These are phyloP conservation scores for Grapholita molesta DNA, from an alignment of 1,140 invertebrate species.

Conservation along the genomic window DNA sequence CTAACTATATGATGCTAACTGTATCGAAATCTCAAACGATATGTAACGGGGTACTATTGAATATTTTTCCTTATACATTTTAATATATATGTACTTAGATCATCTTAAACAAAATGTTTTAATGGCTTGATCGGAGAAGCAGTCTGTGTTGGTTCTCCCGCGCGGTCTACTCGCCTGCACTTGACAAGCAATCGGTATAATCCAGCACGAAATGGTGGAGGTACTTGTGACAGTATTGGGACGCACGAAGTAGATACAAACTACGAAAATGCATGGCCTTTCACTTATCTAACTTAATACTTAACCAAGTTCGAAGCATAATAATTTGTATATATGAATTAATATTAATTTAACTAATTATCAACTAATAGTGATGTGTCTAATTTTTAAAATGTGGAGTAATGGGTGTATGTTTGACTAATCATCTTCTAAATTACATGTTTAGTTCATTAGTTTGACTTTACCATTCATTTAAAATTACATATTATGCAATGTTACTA, in stretches of 20 bases:
- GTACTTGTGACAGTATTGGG: slow-evolving; percentile 26
- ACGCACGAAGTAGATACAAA: slow-evolving; percentile 5
- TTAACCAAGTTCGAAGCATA: not conserved
- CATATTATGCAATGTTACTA: slow-evolving; percentile 4
- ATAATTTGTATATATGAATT: not conserved
- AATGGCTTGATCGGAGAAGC: not conserved
- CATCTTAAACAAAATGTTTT: no score
- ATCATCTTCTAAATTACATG: slow-evolving; percentile 25
- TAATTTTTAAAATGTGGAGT: slow-evolving; percentile 42
- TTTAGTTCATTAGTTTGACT: slow-evolving; percentile 5
- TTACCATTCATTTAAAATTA: not conserved
- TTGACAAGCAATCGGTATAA: not conserved
- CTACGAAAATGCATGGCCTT: slow-evolving; percentile 1
- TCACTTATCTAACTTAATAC: not conserved
- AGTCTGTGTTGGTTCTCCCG: slow-evolving; percentile 3
- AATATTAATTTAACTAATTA: not conserved
- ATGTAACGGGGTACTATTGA: no score
- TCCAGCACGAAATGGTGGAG: slow-evolving; percentile 60
- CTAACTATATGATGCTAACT: no score
- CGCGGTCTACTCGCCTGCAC: slow-evolving; percentile 1
- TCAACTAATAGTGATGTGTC: slow-evolving; percentile 18
- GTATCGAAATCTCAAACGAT: no score
- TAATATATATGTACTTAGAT: no score
- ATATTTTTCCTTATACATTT: no score
- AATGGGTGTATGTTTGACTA: slow-evolving; percentile 72